These are phyloP conservation scores for Trichoplusia ni DNA, from an alignment of 1,140 invertebrate genomes.

Conservation along the genomic window DNA sequence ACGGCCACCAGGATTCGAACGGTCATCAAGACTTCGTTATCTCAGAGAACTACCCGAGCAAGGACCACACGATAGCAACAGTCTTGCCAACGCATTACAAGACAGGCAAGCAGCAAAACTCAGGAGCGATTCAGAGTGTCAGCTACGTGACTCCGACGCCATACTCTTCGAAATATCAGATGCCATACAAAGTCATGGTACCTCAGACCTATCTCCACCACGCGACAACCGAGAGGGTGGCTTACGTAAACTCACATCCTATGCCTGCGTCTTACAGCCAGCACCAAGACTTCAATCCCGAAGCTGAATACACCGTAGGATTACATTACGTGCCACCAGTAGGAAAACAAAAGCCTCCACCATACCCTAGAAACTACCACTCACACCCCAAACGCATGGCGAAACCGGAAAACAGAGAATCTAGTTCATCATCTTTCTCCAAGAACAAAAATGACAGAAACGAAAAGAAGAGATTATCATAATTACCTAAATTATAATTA, in stretches of 20 bases:
- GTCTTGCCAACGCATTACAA: constrained; percentile 62
- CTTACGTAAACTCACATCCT: constrained; percentile 64
- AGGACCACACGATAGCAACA: constrained; percentile 72
- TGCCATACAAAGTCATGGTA: constrained; percentile 67
- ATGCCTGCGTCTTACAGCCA: constrained; percentile 52
- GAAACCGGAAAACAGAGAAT: constrained; percentile 51
- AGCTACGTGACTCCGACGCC: constrained; percentile 72
- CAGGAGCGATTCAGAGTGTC: constrained; percentile 55
- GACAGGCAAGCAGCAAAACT: constrained; percentile 40
- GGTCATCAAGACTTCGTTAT: constrained; percentile 46
- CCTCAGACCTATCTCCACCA: constrained; percentile 63
- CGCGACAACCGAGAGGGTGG: constrained; percentile 60
- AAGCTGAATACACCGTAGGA: constrained; percentile 52
- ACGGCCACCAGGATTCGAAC: constrained; percentile 40
- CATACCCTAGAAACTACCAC: constrained; percentile 62
- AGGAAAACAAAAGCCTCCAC: constrained; percentile 45
- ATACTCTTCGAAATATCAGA: constrained; percentile 66
- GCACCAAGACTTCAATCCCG: constrained; percentile 52
- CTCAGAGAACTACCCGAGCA: constrained; percentile 69
- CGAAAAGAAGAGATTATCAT: constrained; percentile 48
- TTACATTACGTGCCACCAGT: constrained; percentile 50
- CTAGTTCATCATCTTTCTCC: constrained; percentile 13
- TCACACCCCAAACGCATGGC: constrained; percentile 63
- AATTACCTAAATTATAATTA: neutral
- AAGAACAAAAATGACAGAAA: constrained; percentile 49